Evolutionary conservation across 2,888 invertebrate genomes (phyloP), one percentile per base, ranked within the genome.

Genomic region (Acanthococcus lagerstroemiae): DNA sequence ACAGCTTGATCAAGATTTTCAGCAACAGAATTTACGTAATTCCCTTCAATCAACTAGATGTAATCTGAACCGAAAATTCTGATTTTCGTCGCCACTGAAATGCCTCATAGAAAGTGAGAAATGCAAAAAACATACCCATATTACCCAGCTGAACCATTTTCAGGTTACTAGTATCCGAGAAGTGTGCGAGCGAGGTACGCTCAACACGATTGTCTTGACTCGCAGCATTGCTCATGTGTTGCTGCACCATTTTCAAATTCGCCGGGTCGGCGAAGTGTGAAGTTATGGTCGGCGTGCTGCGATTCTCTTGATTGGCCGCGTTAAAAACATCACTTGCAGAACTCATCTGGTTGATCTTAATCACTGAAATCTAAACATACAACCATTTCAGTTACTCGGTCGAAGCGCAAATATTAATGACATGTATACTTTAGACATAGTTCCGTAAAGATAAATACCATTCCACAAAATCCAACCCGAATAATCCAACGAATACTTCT

Each of bases 181-280:
- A 66, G 46, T 66, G 66, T n/a, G 66, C 26, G 12, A 66, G 46
- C 50, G 55, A 30, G 19, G 55, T 30, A 9, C 66, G 46, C 45
- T 66, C 66, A 6, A 66, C 66, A 17, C 66, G 66, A 66, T 66
- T 66, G 55, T 66, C 66, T 66, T 66, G 66, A 37, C 21, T 66
- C 2, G 56, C 56, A 48, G 66, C 66, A 56, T 66, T 66, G 27
- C 55, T 56, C 66, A 66, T 66, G 21, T 66, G 66, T 46, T 66
- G 66, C 26, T 66, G 66, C 9, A 66, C 66, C 56, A 66, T 46
- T 66, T 66, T 66, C 30, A 66, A 30, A 27, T 66, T 66, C 5
- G 66, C 27, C 12, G 56, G 55, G 30, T 66, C 66, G 19, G 66
- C 55, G 30, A 66, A 66, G 46, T 66, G 66, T 30, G 66, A 54